Evolutionary conservation across 1,140 invertebrate genomes (phyloP), one percentile per base, ranked within the genome.

Genomic region (Aphelenchoides besseyi): DNA sequence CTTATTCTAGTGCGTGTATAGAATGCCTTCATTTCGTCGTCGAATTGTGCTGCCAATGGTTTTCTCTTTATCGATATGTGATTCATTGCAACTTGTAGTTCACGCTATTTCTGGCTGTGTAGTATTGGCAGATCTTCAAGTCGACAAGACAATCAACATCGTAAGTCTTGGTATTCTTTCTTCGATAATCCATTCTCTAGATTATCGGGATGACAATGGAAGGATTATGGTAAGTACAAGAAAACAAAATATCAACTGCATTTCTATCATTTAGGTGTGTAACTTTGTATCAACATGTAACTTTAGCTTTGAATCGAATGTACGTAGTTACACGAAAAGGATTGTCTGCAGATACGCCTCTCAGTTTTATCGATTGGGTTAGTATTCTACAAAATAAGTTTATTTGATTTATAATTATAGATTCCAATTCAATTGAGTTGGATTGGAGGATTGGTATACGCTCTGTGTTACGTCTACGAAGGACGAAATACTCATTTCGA

Each of bases 11-110:
- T 5, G 5, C 18, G 55, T 59, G 12, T 59, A 8, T 23, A 5
- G 32, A 33, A 59, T 59, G 55, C 18, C 55, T 5, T 59, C 55
- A 8, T 59, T 59, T 59, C 55, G 55, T 8, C 55, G 55, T 28
- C 55, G 55, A 5, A 59, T 59, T 33, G 55, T 59, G 12, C 18
- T 59, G 26, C 55, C 55, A 33, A 59, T 59, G 55, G 55, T 59
- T 5, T 59, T 59, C 18, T 59, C 55, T 28, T 23, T 59, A 16
- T 59, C 55, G 5, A 23, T 59, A 8, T 59, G 55, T 23, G 55
- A 59, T 23, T 8, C 55, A 5, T 8, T 59, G 5, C 55, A 59
- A 18, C 55, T 59, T 28, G 55, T 59, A 8, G 55, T 18, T 59
- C 55, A 59, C 18, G 55, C 55, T 12, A 8, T 28, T 8, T 8